Evolutionary conservation across 2,888 invertebrate genomes (phyloP), one percentile per base, ranked within the genome.

Genomic region (Oligia strigilis): DNA sequence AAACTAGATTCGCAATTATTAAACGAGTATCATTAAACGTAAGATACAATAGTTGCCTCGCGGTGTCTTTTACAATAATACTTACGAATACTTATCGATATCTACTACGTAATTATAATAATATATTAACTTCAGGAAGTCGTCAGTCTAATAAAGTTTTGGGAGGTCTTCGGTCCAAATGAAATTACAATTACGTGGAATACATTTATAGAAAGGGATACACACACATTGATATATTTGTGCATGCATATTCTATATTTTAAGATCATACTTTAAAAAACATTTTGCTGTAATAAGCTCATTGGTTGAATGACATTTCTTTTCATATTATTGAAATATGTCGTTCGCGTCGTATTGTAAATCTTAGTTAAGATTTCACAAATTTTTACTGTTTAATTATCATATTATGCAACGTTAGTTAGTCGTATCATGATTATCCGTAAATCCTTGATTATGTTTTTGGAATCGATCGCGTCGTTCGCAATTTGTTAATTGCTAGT

Each of bases 131-230:
- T 80, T 76, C 14, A 67, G 46, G 64, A 75, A 82, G 70, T 72
- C 52, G 49, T 84, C 87, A 89, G 89, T 87, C 85, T 89, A 89
- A 80, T 72, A 77, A 49, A 19, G 6, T 73, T 87, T 78, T 75
- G 46, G 67, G 52, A 78, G 86, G 74, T 69, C 40, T 67, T 40
- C 58, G 58, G 58, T 76, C 72, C 55, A 84, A 84, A 74, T 72
- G 55, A 60, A 87, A 84, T 80, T 79, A 76, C 5, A 72, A 76
- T 40, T 67, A 71, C 17, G 29, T 71, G 66, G 52, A 78, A 81
- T 71, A 76, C 60, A 64, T 64, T 67, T 64, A 58, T 36, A 70
- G 29, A 55, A 40, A 6, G 19, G n/a, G 9, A 23, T 2, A 62
- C 17, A 86, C 29, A 67, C 58, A 75, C 60, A 65, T 55, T 43